phyloP scores from a whole-genome alignment of 1,140 invertebrate genomes.

The Drosophila parvula region DNA sequence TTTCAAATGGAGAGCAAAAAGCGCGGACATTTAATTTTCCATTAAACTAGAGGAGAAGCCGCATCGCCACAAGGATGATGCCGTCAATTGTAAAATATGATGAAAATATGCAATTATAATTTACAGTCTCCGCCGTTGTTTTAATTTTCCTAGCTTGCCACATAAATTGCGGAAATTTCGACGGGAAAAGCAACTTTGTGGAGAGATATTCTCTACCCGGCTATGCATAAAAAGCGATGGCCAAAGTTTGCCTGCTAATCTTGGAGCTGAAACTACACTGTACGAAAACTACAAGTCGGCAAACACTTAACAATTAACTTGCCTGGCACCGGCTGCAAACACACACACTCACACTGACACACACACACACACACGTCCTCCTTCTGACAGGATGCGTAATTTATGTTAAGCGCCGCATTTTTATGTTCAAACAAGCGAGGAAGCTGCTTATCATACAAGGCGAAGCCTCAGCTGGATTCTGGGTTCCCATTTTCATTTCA shows the following conservation, averaged over 20 bases:
- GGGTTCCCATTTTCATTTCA: constrained; percentile 52
- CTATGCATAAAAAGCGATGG: constrained; percentile 55
- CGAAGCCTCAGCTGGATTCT: constrained; percentile 44
- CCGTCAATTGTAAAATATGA: constrained; percentile 81
- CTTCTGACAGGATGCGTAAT: constrained; percentile 74
- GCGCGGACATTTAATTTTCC: constrained; percentile 65
- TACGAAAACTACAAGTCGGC: constrained; percentile 57
- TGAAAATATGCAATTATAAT: constrained; percentile 82
- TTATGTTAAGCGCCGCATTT: constrained; percentile 80
- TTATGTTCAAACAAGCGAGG: constrained; percentile 80
- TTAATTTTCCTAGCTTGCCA: constrained; percentile 46
- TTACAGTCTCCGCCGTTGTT: constrained; percentile 58
- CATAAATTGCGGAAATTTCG: constrained; percentile 67
- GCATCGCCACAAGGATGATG: constrained; percentile 50
- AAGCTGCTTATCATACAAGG: constrained; percentile 75
- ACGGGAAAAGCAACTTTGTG: constrained; percentile 64
- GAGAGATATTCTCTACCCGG: constrained; percentile 28
- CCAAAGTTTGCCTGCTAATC: constrained; percentile 77
- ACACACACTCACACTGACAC: constrained; percentile 11
- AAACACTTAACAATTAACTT: constrained; percentile 81
- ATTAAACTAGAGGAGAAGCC: constrained; percentile 51
- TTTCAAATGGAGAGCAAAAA: constrained; percentile 61
- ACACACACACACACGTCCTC: constrained; percentile 14
- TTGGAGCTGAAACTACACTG: constrained; percentile 39
- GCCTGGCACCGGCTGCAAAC: constrained; percentile 58